Evolutionary conservation across 53 echinoderm and acorn worm species (phyloP).

Genomic region (Glandiceps talaboti): DNA sequence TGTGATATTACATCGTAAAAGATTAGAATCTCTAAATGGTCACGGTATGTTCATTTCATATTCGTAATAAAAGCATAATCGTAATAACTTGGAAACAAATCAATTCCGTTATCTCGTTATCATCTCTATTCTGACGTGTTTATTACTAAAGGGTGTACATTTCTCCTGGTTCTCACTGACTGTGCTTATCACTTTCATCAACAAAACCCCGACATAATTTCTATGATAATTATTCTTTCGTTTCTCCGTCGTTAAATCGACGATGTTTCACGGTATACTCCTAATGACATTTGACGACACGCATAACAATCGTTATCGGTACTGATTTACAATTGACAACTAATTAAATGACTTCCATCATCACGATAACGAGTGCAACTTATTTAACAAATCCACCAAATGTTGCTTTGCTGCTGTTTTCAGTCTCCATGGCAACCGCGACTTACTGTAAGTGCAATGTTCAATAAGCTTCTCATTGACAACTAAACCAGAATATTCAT

Average conservation of each 20-base stretch:
- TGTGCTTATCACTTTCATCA: not conserved
- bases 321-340: not conserved
- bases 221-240: not conserved
- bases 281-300: not conserved
- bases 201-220: not conserved
- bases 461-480: too few species aligned
- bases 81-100: not conserved
- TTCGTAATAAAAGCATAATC: not conserved
- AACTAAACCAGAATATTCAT: too few species aligned
- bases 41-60: not conserved
- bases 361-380: not conserved
- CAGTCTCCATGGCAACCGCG: not conserved
- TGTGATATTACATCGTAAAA: too few species aligned
- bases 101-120: not conserved
- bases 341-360: not conserved
- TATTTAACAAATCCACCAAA: not conserved
- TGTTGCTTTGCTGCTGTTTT: not conserved
- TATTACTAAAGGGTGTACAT: not conserved
- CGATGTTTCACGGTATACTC: not conserved
- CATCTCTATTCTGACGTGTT: not conserved
- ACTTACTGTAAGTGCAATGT: too few species aligned
- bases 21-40: not conserved
- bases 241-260: not conserved
- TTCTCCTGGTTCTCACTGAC: not conserved
- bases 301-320: not conserved